These are phyloP conservation scores for Athene noctua DNA, from an alignment of 2,113 vertebrate species.

Conservation along the genomic window DNA sequence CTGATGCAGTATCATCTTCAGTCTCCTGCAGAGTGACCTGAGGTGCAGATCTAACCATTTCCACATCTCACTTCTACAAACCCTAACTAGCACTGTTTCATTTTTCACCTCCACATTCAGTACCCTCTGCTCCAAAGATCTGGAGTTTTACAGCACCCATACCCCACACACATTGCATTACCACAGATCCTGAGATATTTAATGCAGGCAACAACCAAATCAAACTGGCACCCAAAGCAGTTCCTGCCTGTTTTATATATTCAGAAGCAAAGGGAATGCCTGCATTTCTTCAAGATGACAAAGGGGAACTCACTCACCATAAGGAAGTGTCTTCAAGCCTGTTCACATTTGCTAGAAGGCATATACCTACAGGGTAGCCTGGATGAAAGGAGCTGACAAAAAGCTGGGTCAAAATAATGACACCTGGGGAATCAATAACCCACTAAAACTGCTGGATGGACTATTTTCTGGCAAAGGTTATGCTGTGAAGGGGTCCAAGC, in stretches of 20 bases:
- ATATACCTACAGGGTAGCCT: neutral
- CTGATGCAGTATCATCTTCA: neutral
- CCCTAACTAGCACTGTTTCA: fast-evolving
- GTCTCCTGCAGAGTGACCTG: neutral
- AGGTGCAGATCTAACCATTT: neutral
- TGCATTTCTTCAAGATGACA: neutral
- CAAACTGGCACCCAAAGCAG: neutral
- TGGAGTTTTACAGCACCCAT: neutral
- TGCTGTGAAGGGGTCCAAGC: neutral
- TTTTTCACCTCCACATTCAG: neutral
- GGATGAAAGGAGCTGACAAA: neutral
- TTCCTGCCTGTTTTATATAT: neutral
- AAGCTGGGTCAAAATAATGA: neutral
- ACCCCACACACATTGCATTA: fast-evolving
- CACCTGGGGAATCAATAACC: neutral
- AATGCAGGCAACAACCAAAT: neutral
- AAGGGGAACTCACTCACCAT: neutral
- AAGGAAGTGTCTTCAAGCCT: neutral
- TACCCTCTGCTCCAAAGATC: neutral
- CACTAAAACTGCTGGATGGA: neutral
- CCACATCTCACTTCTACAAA: neutral
- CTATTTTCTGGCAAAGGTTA: neutral
- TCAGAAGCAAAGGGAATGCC: neutral
- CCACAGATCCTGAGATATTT: neutral
- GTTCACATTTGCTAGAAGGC: neutral